A percentile compares a stretch with the other conserved stretches of the same genome.
phyloP scores from a whole-genome alignment of 2,888 invertebrate genomes.

The Ptychoptera albimana region DNA sequence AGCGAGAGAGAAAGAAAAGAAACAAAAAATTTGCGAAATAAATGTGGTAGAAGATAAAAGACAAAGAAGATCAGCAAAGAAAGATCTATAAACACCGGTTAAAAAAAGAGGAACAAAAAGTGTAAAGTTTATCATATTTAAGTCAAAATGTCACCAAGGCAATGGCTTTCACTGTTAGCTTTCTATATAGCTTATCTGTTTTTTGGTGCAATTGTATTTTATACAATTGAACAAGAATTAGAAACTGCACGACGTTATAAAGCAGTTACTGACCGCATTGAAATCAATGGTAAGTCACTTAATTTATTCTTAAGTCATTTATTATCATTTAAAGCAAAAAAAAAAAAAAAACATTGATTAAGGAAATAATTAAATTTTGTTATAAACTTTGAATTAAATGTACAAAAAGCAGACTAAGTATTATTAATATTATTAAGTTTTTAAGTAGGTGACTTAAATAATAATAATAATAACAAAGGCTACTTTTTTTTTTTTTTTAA shows the following conservation, averaged over 20 bases:
- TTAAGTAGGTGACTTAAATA: too few relatives aligned
- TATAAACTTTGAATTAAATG: not conserved
- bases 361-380: not conserved
- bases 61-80: not conserved
- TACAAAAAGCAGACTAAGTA: not conserved
- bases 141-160: conserved; percentile 60
- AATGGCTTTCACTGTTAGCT: conserved; percentile 57
- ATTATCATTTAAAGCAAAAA: not conserved
- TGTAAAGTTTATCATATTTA: not conserved
- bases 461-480: too few relatives aligned
- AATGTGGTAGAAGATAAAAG: too few relatives aligned
- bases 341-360: not conserved
- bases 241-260: conserved; percentile 44
- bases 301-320: not conserved
- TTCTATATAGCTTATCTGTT: conserved; percentile 61
- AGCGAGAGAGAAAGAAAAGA: too few relatives aligned
- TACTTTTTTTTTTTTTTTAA: too few relatives aligned
- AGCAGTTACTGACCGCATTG: conserved; percentile 43
- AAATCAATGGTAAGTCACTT: conserved; percentile 49
- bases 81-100: not conserved
- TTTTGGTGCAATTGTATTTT: conserved; percentile 74
- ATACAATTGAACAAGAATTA: conserved; percentile 59
- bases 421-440: too few relatives aligned
- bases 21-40: not conserved
- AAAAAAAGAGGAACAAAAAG: too few relatives aligned